These are phyloP conservation scores for Thermophis baileyi DNA, from an alignment of 2,113 vertebrate species.

Conservation along the genomic window DNA sequence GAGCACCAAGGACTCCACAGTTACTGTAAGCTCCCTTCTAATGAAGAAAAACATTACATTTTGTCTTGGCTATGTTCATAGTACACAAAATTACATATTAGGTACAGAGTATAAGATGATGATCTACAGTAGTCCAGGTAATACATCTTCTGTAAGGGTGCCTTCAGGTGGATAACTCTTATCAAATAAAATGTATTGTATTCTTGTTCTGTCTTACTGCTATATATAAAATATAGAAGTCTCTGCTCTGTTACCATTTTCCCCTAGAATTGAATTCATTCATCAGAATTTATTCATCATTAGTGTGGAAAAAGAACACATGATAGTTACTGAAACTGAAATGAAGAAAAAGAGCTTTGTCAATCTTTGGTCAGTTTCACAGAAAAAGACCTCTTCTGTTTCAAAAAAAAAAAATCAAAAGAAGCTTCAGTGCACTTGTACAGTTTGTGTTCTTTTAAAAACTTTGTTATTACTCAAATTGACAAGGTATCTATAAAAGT, in stretches of 20 bases:
- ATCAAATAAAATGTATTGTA: not conserved
- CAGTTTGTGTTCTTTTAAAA: not conserved
- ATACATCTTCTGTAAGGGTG: not conserved
- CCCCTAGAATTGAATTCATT: not conserved
- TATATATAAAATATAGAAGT: not conserved
- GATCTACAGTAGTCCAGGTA: not conserved
- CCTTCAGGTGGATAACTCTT: not conserved
- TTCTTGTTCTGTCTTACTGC: not conserved
- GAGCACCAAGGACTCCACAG: not conserved
- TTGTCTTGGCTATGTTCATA: not conserved
- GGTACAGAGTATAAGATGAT: not conserved
- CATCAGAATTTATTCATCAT: not conserved
- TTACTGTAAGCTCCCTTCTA: not conserved
- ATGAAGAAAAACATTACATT: not conserved
- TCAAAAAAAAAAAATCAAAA: not conserved
- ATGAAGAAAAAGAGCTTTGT: not conserved
- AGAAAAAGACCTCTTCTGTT: not conserved
- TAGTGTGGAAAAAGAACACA: not conserved
- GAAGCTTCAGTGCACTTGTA: not conserved
- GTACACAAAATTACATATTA: not conserved
- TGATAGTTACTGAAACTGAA: not conserved
- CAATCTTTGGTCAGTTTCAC: not conserved
- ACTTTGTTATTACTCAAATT: not conserved
- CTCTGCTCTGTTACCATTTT: not conserved
- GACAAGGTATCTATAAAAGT: fast-evolving